These are phyloP conservation scores for Esox lucius DNA, from an alignment of 2,797 vertebrate species.

Conservation along the genomic window DNA sequence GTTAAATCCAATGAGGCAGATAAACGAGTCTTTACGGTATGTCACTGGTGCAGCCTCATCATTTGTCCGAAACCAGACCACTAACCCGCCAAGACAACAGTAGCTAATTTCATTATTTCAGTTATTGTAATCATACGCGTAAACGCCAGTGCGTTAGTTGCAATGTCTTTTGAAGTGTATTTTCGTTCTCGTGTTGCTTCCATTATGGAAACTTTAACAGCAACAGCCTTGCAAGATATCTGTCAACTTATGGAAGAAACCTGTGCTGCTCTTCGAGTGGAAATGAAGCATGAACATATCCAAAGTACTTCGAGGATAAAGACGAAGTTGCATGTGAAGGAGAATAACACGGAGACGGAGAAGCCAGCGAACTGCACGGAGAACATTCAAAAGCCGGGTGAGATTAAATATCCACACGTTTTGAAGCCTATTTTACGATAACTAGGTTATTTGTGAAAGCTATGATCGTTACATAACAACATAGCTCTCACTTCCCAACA, in stretches of 20 bases:
- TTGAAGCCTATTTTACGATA: background rate
- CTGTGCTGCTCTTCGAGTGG: slow-evolving; percentile 6
- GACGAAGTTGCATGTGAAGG: background rate
- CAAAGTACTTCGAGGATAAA: background rate
- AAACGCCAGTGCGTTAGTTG: background rate
- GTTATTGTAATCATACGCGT: too few relatives aligned
- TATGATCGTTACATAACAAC: too few relatives aligned
- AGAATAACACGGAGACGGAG: background rate
- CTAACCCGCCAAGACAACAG: too few relatives aligned
- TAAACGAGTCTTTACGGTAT: too few relatives aligned
- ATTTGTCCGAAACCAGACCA: too few relatives aligned
- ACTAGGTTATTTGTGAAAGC: too few relatives aligned
- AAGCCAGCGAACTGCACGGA: background rate
- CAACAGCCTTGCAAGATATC: background rate
- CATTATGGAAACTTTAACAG: slow-evolving; percentile 2
- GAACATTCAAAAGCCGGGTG: background rate
- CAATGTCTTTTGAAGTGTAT: background rate
- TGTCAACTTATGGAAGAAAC: slow-evolving; percentile 19
- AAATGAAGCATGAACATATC: background rate
- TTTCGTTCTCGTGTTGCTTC: background rate
- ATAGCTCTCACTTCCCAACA: too few relatives aligned
- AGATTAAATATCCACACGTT: background rate
- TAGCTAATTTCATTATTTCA: too few relatives aligned
- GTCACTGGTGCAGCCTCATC: too few relatives aligned
- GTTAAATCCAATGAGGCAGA: too few relatives aligned